Evolutionary conservation across 2,888 invertebrate genomes (phyloP), one percentile per base, ranked within the genome.

Genomic region (Idaea biselata): DNA sequence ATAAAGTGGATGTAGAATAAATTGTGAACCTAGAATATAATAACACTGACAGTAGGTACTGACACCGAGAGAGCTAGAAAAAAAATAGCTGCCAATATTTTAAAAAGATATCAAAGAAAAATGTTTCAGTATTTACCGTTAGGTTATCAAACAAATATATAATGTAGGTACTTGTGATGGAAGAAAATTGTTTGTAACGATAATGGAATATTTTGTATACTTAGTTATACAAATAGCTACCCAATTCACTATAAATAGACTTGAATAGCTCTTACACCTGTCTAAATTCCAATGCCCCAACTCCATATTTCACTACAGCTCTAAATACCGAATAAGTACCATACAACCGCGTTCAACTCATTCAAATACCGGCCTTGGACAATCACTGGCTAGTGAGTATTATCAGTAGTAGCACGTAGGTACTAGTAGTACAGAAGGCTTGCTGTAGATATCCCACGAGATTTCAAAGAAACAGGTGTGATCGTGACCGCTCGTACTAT

Each of bases 401-500:
- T 44, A 44, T 33, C 14, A 33, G 33, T 33, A 7, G 33, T 33
- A 33, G 8, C 32, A 32, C 4, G 44, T 25, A 25, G 25, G 25
- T 25, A 25, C 25, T 25, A 25, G 25, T 25, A 5, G 25, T 25
- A 25, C 25, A 25, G 25, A 44, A 1, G 44, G 44, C 44, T 44
- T 44, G 33, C 33, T 44, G 44, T 14, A 44, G 44, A 18, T 18
- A 56, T 56, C 56, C 56, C 56, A 56, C 56, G 18, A 56, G 56
- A 56, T 56, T 44, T 14, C 44, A 44, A 56, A 11, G 56, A 16
- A 18, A 18, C 56, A 56, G 56, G 56, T 56, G 56, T 18, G 56
- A 18, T 56, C 56, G 56, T 56, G 56, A 56, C 56, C 56, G 14
- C 18, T 56, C 2, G 56, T 56, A 56, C 17, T 56, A 11, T 17